Evolutionary conservation across 2,888 invertebrate species (phyloP), one percentile per base, ranked within the genome.

Genomic region (Drosophila rubida): DNA sequence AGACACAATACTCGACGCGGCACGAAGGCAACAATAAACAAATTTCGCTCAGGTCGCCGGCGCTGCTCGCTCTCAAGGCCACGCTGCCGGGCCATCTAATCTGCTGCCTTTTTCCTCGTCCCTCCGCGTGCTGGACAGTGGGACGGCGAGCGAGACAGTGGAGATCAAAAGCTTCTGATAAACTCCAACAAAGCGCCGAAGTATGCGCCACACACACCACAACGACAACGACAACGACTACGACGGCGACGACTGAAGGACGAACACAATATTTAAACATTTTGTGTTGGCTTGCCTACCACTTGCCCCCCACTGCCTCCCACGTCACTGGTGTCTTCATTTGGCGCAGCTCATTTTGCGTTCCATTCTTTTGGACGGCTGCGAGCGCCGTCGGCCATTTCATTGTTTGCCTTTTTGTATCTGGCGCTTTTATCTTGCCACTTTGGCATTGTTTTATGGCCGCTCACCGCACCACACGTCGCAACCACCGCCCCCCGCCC

Each of bases 161-260:
- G 69, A 84, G 81, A 84, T 84, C 81, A 84, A 84, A 78, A 81
- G 84, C 78, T 62, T 69, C 53, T 77, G 77, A 82, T 82, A 84
- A 79, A 69, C 78, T 74, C 62, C 57, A 69, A 70, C 74, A 81
- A 76, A 78, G 77, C 61, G 63, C 65, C 62, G 67, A 78, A 68
- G 78, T 75, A 75, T 72, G 75, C 75, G 75, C 75, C 59, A 75
- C 75, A 75, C 71, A 63, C 57, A 66, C 65, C 63, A 58, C 51
- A 41, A 19, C 44, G n/a, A 9, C 41, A 45, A 30, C 35, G 41
- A 51, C 41, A 13, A 13, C 14, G 8, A 23, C 60, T 1, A 45
- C 9, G 30, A 1, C 8, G 1, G 22, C 60, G 3, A 45, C 9
- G 30, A 1, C 8, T 1, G 22, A 13, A 54, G 41, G 35, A 42